phyloP scores from a whole-genome alignment of 2,113 vertebrate species.

The Vidua macroura region DNA sequence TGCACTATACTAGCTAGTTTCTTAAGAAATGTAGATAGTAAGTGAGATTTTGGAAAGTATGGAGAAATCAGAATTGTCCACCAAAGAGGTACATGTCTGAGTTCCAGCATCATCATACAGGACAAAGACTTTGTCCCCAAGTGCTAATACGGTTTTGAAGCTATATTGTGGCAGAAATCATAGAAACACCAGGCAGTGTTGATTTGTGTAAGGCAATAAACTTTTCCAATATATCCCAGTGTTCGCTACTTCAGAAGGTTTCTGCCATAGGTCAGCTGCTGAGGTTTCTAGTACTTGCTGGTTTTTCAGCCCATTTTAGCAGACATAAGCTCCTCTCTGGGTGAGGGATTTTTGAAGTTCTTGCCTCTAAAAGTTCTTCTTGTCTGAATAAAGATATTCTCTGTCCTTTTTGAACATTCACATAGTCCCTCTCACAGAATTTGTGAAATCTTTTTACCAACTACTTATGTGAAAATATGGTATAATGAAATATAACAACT shows the following conservation, averaged over 20 bases:
- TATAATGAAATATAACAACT: neutral
- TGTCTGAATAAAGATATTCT: neutral
- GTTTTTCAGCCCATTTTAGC: neutral
- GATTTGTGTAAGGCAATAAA: neutral
- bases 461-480: neutral
- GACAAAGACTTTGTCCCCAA: neutral
- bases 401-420: neutral
- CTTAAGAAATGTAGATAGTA: neutral
- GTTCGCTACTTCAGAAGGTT: neutral
- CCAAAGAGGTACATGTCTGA: neutral
- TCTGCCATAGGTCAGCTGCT: neutral
- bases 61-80: neutral
- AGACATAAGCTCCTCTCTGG: neutral
- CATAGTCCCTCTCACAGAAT: neutral
- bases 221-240: neutral
- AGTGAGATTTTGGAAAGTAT: neutral
- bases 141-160: neutral
- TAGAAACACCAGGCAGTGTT: neutral
- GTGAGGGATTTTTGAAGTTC: neutral
- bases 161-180: neutral
- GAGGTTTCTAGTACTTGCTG: neutral
- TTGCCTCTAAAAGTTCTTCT: neutral
- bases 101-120: neutral
- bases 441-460: neutral
- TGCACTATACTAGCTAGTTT: neutral